phyloP scores from a whole-genome alignment of 2,113 vertebrate species.

The Lipophrys pholis region DNA sequence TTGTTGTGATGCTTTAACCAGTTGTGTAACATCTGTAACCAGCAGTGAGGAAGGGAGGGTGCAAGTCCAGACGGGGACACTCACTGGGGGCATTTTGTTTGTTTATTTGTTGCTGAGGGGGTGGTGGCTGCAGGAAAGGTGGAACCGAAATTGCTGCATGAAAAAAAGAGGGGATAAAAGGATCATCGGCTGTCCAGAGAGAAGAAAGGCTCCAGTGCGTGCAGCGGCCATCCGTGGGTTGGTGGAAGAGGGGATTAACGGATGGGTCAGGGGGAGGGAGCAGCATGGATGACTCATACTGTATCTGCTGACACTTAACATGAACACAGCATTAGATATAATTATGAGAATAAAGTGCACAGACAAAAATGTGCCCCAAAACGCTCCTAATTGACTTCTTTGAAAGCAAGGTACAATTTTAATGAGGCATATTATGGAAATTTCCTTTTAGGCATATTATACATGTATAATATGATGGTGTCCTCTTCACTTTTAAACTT shows the following conservation, averaged over 20 bases:
- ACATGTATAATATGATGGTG: no score
- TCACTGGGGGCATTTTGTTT: no score
- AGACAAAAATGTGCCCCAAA: background rate
- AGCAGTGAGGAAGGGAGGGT: no score
- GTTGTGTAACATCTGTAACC: no score
- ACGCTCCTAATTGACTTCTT: no score
- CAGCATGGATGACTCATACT: slow-evolving; percentile 84
- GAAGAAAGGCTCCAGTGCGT: slow-evolving; percentile 7
- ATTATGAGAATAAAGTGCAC: slow-evolving; percentile 13
- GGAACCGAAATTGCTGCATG: slow-evolving; percentile 11
- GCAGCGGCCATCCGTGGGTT: slow-evolving; percentile 27
- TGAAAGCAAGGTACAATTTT: no score
- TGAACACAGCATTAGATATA: slow-evolving; percentile 63
- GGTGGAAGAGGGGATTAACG: slow-evolving; percentile 73
- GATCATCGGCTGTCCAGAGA: slow-evolving; percentile 21
- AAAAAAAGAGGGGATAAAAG: background rate
- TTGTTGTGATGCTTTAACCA: slow-evolving; percentile 8
- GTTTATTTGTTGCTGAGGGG: no score
- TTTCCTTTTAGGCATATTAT: no score
- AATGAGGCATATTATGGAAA: no score
- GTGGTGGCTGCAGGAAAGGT: background rate
- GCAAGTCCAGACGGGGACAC: no score
- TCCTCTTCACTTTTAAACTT: no score
- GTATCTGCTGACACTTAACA: slow-evolving; percentile 71
- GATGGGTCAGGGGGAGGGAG: slow-evolving; percentile 74